Evolutionary conservation across 2,888 invertebrate species (phyloP).

Genomic region (Smittia aterrima): DNA sequence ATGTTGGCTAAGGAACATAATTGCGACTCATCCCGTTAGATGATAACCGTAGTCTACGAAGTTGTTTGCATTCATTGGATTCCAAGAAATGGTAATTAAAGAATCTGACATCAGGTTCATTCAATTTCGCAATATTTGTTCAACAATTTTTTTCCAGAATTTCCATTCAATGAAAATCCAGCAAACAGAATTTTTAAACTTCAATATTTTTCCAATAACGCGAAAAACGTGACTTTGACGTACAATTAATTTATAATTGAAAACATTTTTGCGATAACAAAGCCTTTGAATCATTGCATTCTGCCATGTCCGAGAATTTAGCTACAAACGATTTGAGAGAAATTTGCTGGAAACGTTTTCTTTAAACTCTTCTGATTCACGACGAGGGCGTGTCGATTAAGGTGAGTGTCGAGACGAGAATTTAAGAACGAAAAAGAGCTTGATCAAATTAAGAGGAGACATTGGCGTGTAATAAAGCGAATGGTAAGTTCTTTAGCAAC

Average conservation of each 20-base stretch:
- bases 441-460: background rate
- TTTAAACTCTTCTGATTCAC: background rate
- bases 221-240: constrained; percentile 22
- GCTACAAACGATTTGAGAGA: background rate
- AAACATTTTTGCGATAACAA: background rate
- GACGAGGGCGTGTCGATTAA: background rate
- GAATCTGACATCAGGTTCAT: no score
- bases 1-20: no score
- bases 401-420: background rate
- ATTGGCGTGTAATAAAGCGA: background rate
- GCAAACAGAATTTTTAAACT: background rate
- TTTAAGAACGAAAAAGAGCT: background rate
- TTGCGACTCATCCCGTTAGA: no score
- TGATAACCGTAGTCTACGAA: no score
- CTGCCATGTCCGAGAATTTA: background rate
- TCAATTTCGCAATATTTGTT: no score
- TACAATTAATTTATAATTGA: background rate
- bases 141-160: no score
- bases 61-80: no score
- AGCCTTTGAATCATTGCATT: background rate
- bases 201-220: background rate
- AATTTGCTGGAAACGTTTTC: background rate
- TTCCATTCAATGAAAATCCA: background rate
- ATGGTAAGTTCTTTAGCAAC: no score
- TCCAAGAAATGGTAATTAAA: no score